A percentile compares a stretch with the other conserved stretches of the same genome.
Evolutionary conservation across 2,888 invertebrate species (phyloP).

Genomic region (Endomychus coccineus): DNA sequence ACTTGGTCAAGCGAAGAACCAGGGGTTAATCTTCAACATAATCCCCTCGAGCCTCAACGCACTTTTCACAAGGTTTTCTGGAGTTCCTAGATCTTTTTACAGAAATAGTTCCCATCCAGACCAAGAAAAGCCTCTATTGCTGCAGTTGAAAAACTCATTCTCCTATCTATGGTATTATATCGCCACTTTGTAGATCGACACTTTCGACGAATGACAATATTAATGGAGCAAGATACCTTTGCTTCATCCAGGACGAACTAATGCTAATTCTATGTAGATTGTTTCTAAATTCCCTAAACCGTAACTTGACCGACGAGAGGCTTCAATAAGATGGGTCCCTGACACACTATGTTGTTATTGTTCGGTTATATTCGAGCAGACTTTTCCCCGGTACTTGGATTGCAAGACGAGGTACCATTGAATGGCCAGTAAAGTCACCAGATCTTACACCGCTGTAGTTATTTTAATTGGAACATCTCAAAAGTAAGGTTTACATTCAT

Average conservation of each 20-base stretch:
- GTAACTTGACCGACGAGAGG: constrained; percentile 1
- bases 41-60: no score
- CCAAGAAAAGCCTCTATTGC: no score
- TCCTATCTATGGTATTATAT: no score
- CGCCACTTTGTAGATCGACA: no score
- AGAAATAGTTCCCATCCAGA: no score
- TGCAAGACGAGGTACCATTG: no score
- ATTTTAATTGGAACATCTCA: neutral
- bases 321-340: constrained; percentile 1
- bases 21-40: no score
- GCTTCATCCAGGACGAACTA: constrained; percentile 1
- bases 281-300: no score
- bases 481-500: neutral
- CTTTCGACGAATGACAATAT: neutral
- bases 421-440: neutral
- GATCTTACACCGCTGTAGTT: neutral
- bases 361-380: neutral
- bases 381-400: neutral
- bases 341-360: neutral
- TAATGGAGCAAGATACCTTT: constrained; percentile 1
- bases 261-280: constrained; percentile 1
- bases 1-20: no score
- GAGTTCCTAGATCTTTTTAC: no score
- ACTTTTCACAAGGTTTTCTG: no score
- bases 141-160: no score